Percentiles rank a stretch among this genome's conserved stretches.
Evolutionary conservation across 2,888 invertebrate species (phyloP).

Genomic region (Leptinotarsa peninsularis): DNA sequence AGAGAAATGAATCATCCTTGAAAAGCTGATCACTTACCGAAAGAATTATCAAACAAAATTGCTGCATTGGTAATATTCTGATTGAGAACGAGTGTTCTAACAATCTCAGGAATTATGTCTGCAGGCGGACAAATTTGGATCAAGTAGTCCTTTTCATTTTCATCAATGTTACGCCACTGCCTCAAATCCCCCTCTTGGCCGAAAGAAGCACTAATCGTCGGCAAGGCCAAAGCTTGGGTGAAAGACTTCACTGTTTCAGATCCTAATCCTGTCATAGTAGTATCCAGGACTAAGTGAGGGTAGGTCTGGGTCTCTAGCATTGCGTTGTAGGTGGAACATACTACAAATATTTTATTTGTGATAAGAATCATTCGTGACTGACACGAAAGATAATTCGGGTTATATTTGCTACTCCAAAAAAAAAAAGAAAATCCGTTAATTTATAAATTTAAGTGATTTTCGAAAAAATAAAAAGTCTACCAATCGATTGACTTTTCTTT

Average conservation of each 20-base stretch:
- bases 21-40: constrained; percentile 69
- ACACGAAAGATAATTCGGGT: neutral
- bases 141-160: constrained; percentile 79
- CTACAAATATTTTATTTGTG: constrained; percentile 64
- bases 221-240: constrained; percentile 81
- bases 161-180: constrained; percentile 82
- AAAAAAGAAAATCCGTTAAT: too few species aligned
- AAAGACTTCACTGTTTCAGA: constrained; percentile 90
- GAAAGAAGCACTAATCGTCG: constrained; percentile 87
- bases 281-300: constrained; percentile 85
- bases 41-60: constrained; percentile 89
- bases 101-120: constrained; percentile 85
- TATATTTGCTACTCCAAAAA: too few species aligned
- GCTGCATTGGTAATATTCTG: constrained; percentile 93
- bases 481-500: too few species aligned
- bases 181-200: constrained; percentile 86
- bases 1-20: too few species aligned
- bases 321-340: constrained; percentile 79
- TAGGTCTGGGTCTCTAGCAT: constrained; percentile 74
- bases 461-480: constrained; percentile 12
- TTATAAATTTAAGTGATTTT: neutral
- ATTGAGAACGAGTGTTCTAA: constrained; percentile 82
- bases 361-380: neutral
- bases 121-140: constrained; percentile 88
- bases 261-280: constrained; percentile 82